phyloP scores from a whole-genome alignment of 2,797 vertebrate genomes.

The Pseudochromis fuscus region DNA sequence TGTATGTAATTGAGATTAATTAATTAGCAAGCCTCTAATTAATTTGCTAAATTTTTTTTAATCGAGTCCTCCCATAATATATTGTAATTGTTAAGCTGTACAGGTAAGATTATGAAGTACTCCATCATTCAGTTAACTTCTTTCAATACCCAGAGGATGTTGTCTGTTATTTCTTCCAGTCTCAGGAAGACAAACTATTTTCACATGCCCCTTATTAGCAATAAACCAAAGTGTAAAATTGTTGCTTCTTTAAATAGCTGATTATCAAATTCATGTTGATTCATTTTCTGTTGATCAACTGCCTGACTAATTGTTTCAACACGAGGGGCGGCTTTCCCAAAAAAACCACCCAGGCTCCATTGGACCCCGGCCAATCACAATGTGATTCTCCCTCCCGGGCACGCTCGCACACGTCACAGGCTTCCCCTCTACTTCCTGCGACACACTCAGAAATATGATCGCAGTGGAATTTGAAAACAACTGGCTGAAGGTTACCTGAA shows the following conservation, averaged over 20 bases:
- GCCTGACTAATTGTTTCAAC: not conserved
- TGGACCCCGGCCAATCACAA: slow-evolving; percentile 33
- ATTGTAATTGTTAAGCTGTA: not conserved
- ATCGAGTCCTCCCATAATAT: too few relatives aligned
- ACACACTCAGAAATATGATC: slow-evolving; percentile 45
- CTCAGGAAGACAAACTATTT: not conserved
- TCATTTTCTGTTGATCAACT: not conserved
- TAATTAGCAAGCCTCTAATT: too few relatives aligned
- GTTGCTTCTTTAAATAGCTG: not conserved
- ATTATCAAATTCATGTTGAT: not conserved
- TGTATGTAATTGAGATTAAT: too few relatives aligned
- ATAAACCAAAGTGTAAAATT: not conserved
- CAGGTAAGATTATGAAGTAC: not conserved
- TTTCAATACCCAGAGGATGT: not conserved
- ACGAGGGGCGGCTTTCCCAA: not conserved
- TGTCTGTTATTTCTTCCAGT: not conserved
- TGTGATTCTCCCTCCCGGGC: slow-evolving; percentile 18
- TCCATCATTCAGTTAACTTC: not conserved
- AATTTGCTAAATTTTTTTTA: too few relatives aligned
- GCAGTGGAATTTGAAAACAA: slow-evolving; percentile 46
- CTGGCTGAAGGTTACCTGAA: slow-evolving; percentile 29
- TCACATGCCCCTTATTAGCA: not conserved
- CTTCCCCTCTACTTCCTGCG: slow-evolving; percentile 34
- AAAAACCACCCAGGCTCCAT: not conserved
- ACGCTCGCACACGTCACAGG: slow-evolving; percentile 43